Evolutionary conservation across 2,113 vertebrate species (phyloP).

Genomic region (Epinephelus fuscoguttatus): DNA sequence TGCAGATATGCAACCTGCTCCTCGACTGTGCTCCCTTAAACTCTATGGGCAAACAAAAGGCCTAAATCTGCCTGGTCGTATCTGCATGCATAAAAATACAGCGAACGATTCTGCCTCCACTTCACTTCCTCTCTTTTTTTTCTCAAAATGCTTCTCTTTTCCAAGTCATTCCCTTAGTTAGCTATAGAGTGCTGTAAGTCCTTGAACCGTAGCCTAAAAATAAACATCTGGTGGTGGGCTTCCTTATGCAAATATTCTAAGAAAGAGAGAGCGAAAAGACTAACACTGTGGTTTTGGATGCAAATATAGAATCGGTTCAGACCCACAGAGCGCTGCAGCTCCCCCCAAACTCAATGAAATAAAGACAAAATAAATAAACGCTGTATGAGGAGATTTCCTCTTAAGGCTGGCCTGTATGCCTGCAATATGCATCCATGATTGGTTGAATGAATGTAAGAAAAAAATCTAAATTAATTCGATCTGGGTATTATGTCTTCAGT

Average conservation of each 20-base stretch:
- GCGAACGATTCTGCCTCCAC: slow-evolving; percentile 50
- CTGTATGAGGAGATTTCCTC: slow-evolving; percentile 80
- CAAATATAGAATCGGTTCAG: slow-evolving; percentile 83
- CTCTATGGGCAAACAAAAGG: slow-evolving; percentile 71
- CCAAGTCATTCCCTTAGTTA: slow-evolving; percentile 73
- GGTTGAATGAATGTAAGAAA: slow-evolving; percentile 80
- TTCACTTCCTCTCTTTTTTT: slow-evolving; percentile 30
- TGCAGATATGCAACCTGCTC: slow-evolving; percentile 78
- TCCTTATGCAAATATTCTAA: slow-evolving; percentile 82
- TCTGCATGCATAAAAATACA: slow-evolving; percentile 67
- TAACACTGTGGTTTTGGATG: slow-evolving; percentile 82
- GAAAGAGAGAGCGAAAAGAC: slow-evolving; percentile 70
- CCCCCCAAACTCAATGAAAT: slow-evolving; percentile 61
- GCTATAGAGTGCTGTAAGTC: slow-evolving; percentile 75
- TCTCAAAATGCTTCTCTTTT: slow-evolving; percentile 34
- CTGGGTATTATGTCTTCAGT: slow-evolving; percentile 86
- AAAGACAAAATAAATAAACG: slow-evolving; percentile 77
- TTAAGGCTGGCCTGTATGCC: slow-evolving; percentile 77
- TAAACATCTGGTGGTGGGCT: slow-evolving; percentile 83
- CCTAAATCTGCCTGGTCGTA: slow-evolving; percentile 77
- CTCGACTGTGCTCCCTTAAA: slow-evolving; percentile 63
- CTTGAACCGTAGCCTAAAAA: slow-evolving; percentile 84
- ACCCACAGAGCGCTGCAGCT: slow-evolving; percentile 73
- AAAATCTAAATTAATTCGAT: slow-evolving; percentile 86
- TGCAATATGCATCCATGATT: slow-evolving; percentile 82